phyloP scores from a whole-genome alignment of 1,140 invertebrate genomes.

The Aphaenogaster rudis region DNA sequence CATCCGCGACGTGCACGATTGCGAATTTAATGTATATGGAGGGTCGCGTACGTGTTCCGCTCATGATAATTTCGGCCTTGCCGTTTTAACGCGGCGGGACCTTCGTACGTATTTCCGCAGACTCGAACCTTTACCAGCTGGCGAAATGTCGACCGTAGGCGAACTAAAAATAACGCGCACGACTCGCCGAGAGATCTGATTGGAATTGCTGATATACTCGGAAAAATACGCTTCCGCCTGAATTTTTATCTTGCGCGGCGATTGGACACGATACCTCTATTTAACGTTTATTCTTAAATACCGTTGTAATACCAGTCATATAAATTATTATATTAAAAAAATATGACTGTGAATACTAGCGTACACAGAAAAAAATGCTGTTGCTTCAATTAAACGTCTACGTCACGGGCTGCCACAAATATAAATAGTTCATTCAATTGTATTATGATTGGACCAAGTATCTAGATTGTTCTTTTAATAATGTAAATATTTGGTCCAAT shows the following conservation, averaged over 20 bases:
- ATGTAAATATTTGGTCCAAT: too few relatives aligned
- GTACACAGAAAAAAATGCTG: too few relatives aligned
- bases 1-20: not conserved
- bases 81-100: constrained; percentile 36
- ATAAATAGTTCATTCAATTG: too few relatives aligned
- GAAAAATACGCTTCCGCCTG: constrained; percentile 13
- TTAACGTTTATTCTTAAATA: constrained; percentile 15
- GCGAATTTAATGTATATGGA: not conserved
- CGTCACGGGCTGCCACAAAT: too few relatives aligned
- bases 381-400: too few relatives aligned
- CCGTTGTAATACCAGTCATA: not conserved
- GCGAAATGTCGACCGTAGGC: constrained; percentile 42
- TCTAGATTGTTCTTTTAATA: too few relatives aligned
- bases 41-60: constrained; percentile 23
- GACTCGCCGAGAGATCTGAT: constrained; percentile 27
- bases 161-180: constrained; percentile 49
- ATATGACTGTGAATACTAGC: not conserved
- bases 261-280: not conserved
- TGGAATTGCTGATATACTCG: constrained; percentile 41
- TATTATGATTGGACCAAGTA: too few relatives aligned
- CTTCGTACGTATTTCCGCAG: constrained; percentile 38
- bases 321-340: constrained; percentile 18
- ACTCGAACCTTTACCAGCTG: constrained; percentile 13
- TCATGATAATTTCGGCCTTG: constrained; percentile 56
- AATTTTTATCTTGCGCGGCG: constrained; percentile 23